Percentiles rank a stretch among this genome's conserved stretches.
Evolutionary conservation across 2,113 vertebrate genomes (phyloP).

Genomic region (Papio anubis): DNA sequence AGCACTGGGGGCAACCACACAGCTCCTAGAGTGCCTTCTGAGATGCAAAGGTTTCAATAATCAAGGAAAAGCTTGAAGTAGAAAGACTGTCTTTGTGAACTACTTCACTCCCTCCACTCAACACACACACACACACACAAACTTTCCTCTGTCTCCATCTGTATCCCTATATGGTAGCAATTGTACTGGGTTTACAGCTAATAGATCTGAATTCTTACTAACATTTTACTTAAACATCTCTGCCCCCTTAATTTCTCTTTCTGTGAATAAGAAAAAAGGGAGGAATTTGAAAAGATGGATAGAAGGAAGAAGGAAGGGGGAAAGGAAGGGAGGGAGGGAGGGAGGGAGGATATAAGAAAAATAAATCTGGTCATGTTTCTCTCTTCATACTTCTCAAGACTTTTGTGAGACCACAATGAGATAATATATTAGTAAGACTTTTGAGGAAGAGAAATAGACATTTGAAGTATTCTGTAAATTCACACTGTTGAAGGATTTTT

Average conservation of each 20-base stretch:
- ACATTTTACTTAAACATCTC: neutral
- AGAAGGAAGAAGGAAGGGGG: too few relatives aligned
- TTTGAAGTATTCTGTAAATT: neutral
- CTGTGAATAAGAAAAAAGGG: neutral
- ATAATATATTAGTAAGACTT: neutral
- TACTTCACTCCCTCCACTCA: neutral
- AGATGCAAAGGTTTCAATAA: neutral
- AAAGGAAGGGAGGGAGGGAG: neutral
- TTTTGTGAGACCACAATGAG: neutral
- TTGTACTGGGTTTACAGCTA: neutral
- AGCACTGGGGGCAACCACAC: neutral
- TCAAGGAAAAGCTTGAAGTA: neutral
- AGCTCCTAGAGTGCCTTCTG: neutral
- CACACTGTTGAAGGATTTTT: neutral
- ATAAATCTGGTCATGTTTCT: neutral
- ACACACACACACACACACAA: neutral
- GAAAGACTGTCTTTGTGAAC: neutral
- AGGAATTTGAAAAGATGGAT: neutral
- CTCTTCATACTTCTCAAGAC: neutral
- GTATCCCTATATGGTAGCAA: neutral
- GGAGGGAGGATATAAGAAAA: neutral
- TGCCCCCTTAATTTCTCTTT: neutral
- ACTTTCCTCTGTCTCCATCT: neutral
- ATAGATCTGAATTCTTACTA: neutral
- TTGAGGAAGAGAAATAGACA: neutral